phyloP scores from a whole-genome alignment of 2,113 vertebrate genomes.

The Amia ocellicauda region DNA sequence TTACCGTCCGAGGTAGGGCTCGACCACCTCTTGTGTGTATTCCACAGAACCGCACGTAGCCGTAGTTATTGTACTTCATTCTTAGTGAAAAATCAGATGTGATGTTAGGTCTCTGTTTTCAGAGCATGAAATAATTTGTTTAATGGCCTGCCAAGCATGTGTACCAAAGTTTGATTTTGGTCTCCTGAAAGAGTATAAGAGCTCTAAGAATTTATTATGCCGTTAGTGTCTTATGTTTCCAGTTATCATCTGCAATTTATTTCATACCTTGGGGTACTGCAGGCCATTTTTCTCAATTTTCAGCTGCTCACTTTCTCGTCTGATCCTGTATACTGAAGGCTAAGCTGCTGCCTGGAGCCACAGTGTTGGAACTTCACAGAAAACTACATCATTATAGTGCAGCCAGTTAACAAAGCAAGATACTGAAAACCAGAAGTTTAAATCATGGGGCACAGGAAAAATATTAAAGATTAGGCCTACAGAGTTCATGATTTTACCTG shows the following conservation, averaged over 20 bases:
- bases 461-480: constrained; percentile 5
- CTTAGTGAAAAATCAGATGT: constrained; percentile 48
- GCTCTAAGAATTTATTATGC: constrained; percentile 68
- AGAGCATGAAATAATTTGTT: constrained; percentile 68
- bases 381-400: constrained; percentile 64
- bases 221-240: constrained; percentile 64
- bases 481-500: constrained; percentile 38
- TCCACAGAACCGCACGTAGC: neutral
- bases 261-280: constrained; percentile 69
- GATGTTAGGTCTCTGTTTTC: constrained; percentile 60
- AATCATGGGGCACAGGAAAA: constrained; percentile 50
- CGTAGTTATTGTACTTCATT: constrained; percentile 28
- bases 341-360: constrained; percentile 69
- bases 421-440: constrained; percentile 50
- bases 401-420: constrained; percentile 63
- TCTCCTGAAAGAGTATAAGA: constrained; percentile 46
- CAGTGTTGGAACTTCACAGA: constrained; percentile 66
- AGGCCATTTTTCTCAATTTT: constrained; percentile 65
- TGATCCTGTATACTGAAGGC: constrained; percentile 59
- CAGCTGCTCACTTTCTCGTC: constrained; percentile 50
- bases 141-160: constrained; percentile 66
- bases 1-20: constrained; percentile 70
- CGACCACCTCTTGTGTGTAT: neutral
- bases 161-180: constrained; percentile 64
- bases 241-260: constrained; percentile 72